Base-by-base conservation (phyloP, 2,888 invertebrate genomes). In the Apamea monoglypha region DNA sequence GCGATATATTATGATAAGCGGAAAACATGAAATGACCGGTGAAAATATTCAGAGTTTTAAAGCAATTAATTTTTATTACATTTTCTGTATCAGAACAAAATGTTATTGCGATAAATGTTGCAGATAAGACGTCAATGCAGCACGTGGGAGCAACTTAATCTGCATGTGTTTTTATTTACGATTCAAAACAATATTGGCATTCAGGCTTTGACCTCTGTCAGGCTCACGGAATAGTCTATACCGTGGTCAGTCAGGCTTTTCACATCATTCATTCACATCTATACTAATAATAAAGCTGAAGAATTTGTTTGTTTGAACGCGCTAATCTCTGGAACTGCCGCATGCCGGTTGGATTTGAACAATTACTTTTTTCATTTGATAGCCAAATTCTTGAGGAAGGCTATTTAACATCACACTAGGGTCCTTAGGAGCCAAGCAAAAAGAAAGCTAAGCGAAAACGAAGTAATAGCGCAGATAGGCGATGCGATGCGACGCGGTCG, bases 161-260 rank as follows among this genome's bases (percentile, higher is more conserved):
- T 63, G 68, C 74, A 85, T 85, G 56, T 63, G 72, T 75, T 84
- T 84, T 85, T 84, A 78, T 85, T 82, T 73, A 82, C 61, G 64
- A 64, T 32, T 47, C 29, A 29, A 71, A 64, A 71, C 59, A 36
- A 56, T 66, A 32, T 59, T 50, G 75, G 56, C 73, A 53, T 82
- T 78, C 66, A n/a, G 16, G 32, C 16, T 66, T 63, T 59, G 72
- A 67, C 74, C 74, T 68, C 40, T 69, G 6, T 44, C 50, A 68
- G 29, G 53, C 25, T 36, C 53, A 53, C 53, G 25, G 16, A 70
- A 36, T 59, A 36, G 36, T 36, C 18, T n/a, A n/a, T 18, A 56
- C 6, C 25, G 70, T 56, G 70, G n/a, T 56, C 10, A 70, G 50
- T 25, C 56, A 25, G 50, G 10, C 8, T 36, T n/a, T n/a, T n/a